phyloP scores from a whole-genome alignment of 2,888 invertebrate genomes.

The Heliconius erato region DNA sequence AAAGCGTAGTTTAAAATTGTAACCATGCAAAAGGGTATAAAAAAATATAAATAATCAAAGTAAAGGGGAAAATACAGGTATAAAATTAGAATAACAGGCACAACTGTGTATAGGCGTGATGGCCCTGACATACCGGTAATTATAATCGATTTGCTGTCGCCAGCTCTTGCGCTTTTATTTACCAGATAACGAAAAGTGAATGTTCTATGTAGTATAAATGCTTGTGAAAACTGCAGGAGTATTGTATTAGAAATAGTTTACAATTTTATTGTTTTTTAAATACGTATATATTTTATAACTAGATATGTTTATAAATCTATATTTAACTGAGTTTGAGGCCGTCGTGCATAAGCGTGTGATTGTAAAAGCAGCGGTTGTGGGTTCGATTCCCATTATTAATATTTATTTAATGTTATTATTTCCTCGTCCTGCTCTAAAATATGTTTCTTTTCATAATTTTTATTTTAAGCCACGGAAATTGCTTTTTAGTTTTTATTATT shows the following conservation, averaged over 20 bases:
- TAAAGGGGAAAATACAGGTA: background rate
- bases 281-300: background rate
- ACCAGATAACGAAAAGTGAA: conserved; percentile 10
- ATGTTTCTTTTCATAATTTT: no score
- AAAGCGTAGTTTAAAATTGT: no score
- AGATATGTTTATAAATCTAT: background rate
- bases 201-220: background rate
- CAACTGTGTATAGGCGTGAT: conserved; percentile 7
- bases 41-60: background rate
- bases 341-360: no score
- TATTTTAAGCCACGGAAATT: no score
- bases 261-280: fast-evolving
- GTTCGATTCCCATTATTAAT: no score
- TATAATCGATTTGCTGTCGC: conserved; percentile 47
- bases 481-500: no score
- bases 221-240: background rate
- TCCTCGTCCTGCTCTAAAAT: no score
- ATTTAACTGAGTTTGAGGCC: no score
- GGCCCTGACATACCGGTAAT: conserved; percentile 46
- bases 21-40: background rate
- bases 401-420: no score
- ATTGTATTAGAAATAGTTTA: background rate
- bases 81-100: background rate
- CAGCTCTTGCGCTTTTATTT: conserved; percentile 23
- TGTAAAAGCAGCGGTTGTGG: no score